Percentiles rank a stretch among this genome's conserved stretches.
These are phyloP conservation scores for Serilophus lunatus DNA, from an alignment of 2,113 vertebrate species.

Conservation along the genomic window DNA sequence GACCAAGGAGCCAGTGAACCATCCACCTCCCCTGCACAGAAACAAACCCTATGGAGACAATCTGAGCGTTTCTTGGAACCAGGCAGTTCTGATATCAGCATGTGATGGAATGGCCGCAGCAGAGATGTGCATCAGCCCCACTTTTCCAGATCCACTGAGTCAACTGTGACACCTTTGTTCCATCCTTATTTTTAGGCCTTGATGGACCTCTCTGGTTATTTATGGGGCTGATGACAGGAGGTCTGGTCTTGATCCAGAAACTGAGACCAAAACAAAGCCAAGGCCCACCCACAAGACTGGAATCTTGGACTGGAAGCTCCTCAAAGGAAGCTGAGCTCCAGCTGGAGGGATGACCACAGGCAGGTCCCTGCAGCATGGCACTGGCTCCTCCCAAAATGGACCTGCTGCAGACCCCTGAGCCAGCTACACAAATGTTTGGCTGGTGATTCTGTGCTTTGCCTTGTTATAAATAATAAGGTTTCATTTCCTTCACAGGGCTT, in stretches of 20 bases:
- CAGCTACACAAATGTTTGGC: not conserved
- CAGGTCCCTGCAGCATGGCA: not conserved
- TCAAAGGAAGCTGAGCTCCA: not conserved
- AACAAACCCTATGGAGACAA: not conserved
- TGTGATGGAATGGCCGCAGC: not conserved
- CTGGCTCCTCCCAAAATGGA: fast-evolving
- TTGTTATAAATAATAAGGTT: conserved; percentile 28
- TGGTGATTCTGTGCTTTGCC: not conserved
- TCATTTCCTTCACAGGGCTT: conserved; percentile 12
- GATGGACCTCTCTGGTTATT: not conserved
- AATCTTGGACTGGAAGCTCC: not conserved
- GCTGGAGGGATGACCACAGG: fast-evolving
- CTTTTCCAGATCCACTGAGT: not conserved
- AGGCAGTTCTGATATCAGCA: not conserved
- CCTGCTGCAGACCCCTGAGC: not conserved
- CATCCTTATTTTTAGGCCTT: not conserved
- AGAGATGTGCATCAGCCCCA: not conserved
- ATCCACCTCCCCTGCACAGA: not conserved
- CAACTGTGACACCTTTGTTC: not conserved
- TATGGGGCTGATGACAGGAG: not conserved
- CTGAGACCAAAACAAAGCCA: not conserved
- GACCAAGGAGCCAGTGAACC: not conserved
- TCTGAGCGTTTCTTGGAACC: not conserved
- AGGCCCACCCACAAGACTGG: not conserved
- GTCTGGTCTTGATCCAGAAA: not conserved